Conservation (phyloP, 2,797 vertebrate species). For the Tachyglossus aculeatus region DNA sequence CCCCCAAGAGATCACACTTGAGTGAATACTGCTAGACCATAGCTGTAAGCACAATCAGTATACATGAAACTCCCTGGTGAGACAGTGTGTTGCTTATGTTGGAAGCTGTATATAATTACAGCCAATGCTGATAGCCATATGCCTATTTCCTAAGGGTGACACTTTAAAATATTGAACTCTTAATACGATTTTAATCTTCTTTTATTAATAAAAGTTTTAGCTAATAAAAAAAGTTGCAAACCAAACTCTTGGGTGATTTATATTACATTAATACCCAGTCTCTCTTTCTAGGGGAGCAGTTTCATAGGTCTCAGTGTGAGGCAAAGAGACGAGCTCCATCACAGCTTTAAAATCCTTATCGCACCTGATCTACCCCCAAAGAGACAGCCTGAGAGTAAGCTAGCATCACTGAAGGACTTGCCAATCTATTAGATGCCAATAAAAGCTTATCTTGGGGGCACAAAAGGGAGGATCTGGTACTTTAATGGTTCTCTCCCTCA, state of each 20-base stretch:
- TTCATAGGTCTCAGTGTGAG: not conserved
- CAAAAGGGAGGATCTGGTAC: not conserved
- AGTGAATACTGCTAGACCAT: not conserved
- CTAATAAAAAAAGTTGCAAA: slow-evolving; percentile 55
- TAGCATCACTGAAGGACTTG: not conserved
- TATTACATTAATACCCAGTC: not conserved
- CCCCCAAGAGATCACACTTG: not conserved
- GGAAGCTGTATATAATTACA: slow-evolving; percentile 29
- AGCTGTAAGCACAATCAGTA: not conserved
- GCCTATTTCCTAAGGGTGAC: slow-evolving; percentile 47
- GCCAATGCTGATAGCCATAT: not conserved
- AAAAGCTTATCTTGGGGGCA: too few species aligned
- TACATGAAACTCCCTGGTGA: not conserved
- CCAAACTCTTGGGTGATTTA: slow-evolving; percentile 36
- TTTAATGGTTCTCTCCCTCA: not conserved
- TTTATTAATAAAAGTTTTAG: slow-evolving; percentile 65
- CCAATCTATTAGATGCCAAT: not conserved
- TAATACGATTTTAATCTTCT: slow-evolving; percentile 59
- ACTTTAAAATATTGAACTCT: slow-evolving; percentile 60
- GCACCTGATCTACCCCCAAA: not conserved
- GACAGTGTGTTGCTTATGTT: not conserved
- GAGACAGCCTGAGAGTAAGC: too few species aligned
- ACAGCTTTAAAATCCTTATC: not conserved
- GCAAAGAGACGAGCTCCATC: not conserved
- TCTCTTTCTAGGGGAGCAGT: not conserved